Conservation (phyloP, 2,797 vertebrate genomes). For the Muscicapa striata region DNA sequence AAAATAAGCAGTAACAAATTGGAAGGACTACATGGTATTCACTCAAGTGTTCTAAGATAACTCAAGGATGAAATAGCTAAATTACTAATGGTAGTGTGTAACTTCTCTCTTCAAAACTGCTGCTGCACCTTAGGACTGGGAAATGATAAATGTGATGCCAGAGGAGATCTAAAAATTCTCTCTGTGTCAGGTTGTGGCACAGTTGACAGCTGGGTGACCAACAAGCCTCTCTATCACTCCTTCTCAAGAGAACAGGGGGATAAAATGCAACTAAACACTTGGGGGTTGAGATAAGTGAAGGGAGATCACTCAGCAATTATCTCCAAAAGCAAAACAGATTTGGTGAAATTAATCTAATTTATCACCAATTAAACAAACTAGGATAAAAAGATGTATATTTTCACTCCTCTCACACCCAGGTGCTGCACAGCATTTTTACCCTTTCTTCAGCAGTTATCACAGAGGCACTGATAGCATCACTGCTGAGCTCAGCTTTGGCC, state of each 20-base stretch:
- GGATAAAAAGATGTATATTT: background rate
- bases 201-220: background rate
- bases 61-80: slow-evolving; percentile 11
- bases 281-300: background rate
- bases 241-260: background rate
- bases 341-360: background rate
- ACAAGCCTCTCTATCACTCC: background rate
- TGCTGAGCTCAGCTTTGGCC: background rate
- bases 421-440: background rate
- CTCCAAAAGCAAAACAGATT: background rate
- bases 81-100: background rate
- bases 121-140: background rate
- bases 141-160: background rate
- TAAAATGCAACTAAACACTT: background rate
- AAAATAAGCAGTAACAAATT: slow-evolving; percentile 12
- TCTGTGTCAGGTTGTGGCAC: background rate
- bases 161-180: background rate
- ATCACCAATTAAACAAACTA: background rate
- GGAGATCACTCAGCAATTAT: background rate
- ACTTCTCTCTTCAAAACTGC: background rate
- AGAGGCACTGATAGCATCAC: background rate
- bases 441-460: background rate
- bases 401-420: background rate
- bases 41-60: slow-evolving; percentile 16
- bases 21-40: background rate